phyloP scores from a whole-genome alignment of 2,888 invertebrate species.

The Nomada goodeniana region DNA sequence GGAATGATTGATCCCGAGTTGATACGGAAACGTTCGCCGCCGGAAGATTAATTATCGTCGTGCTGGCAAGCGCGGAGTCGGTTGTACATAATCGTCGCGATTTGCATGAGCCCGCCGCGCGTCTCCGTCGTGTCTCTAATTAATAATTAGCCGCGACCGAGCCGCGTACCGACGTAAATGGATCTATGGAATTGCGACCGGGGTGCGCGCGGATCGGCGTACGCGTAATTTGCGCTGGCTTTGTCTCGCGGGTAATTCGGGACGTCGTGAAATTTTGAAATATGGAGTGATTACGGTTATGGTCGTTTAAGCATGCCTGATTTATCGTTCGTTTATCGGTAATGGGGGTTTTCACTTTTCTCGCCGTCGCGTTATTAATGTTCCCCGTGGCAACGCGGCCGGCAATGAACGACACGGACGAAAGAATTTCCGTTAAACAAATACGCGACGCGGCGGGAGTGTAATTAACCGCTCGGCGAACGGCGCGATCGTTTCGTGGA shows the following conservation, averaged over 20 bases:
- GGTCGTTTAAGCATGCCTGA: neutral
- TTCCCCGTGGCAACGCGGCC: neutral
- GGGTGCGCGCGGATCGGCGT: too few relatives aligned
- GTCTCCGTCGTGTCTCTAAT: constrained; percentile 36
- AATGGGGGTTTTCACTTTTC: constrained; percentile 17
- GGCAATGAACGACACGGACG: constrained; percentile 1
- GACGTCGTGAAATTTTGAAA: constrained; percentile 15
- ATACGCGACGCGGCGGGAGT: neutral
- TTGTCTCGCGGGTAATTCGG: neutral
- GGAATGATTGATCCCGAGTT: constrained; percentile 32
- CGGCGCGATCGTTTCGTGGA: neutral
- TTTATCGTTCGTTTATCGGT: constrained; percentile 17
- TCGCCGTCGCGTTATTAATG: neutral
- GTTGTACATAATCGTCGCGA: constrained; percentile 37
- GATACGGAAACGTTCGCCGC: constrained; percentile 45
- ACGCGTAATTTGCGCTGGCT: neutral
- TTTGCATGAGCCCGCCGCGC: constrained; percentile 41
- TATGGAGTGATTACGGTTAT: constrained; percentile 12
- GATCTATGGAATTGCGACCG: neutral
- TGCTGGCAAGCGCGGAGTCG: constrained; percentile 13
- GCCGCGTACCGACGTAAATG: constrained; percentile 16
- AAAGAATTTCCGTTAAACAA: neutral
- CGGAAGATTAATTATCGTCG: constrained; percentile 44
- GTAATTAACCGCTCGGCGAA: neutral
- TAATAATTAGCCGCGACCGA: constrained; percentile 41